phyloP scores from a whole-genome alignment of 2,888 invertebrate species.

The Lamellibrachia satsuma region DNA sequence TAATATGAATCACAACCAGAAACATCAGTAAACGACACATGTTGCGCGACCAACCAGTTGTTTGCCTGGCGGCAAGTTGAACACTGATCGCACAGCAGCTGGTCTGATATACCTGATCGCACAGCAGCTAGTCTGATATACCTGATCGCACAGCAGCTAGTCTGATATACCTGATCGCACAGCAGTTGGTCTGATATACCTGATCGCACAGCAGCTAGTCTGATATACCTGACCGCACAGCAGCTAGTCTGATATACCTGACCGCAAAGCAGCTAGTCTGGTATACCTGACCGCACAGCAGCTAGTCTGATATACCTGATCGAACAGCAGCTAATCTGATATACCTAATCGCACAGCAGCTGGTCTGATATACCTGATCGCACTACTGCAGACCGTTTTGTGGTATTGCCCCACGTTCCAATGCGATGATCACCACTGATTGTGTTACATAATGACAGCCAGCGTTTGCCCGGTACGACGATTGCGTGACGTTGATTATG shows the following conservation, averaged over 20 bases:
- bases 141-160: background rate
- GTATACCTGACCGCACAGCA: background rate
- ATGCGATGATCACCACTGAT: background rate
- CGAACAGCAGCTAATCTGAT: too few species aligned
- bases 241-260: background rate
- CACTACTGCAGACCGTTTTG: background rate
- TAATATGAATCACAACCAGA: background rate
- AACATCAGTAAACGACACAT: background rate
- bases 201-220: background rate
- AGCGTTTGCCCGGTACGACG: background rate
- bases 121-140: background rate
- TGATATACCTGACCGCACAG: background rate
- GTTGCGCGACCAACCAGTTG: background rate
- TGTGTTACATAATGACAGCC: background rate
- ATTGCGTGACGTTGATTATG: background rate
- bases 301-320: background rate
- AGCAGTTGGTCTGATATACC: background rate
- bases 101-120: background rate
- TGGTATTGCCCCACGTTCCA: background rate
- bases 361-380: background rate
- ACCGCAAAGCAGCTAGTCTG: too few species aligned
- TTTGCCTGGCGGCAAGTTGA: background rate
- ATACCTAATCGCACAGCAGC: background rate
- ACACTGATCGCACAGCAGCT: background rate
- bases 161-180: background rate